Conservation (phyloP, 2,113 vertebrate genomes). For the Malurus alboscapulatus region DNA sequence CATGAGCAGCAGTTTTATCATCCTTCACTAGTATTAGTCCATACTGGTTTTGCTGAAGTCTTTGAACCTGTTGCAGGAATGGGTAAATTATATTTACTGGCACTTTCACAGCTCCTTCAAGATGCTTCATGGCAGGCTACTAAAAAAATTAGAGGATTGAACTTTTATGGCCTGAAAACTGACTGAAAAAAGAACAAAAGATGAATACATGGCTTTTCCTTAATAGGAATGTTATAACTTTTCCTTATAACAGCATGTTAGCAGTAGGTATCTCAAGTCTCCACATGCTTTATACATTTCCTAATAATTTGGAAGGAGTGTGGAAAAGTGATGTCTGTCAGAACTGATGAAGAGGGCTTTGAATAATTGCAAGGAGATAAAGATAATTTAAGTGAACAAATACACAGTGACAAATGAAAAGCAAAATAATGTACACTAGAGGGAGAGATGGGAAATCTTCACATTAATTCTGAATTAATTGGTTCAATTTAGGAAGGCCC, state of each 20-base stretch:
- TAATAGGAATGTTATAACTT: not conserved
- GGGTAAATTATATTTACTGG: not conserved
- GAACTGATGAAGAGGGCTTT: not conserved
- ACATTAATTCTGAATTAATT: constrained; percentile 11
- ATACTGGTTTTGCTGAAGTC: not conserved
- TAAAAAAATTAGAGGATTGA: not conserved
- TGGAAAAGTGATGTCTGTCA: not conserved
- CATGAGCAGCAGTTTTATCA: not conserved
- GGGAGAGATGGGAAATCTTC: not conserved
- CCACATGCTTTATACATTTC: not conserved
- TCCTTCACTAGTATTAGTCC: not conserved
- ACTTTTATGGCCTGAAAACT: not conserved
- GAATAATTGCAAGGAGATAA: not conserved
- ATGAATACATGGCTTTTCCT: not conserved
- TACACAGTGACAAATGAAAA: not conserved
- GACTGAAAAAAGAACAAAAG: not conserved
- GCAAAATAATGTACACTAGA: not conserved
- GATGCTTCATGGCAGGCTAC: not conserved
- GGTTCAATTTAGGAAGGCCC: not conserved
- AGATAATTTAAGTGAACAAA: not conserved
- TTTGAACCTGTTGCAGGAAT: not conserved
- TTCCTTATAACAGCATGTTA: not conserved
- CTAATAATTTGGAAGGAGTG: not conserved
- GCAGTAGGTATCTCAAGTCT: not conserved
- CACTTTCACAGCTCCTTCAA: not conserved